Percentiles rank a stretch among this genome's conserved stretches.
These are phyloP conservation scores for Tipula vernalis DNA, from an alignment of 2,888 invertebrate genomes.

Conservation along the genomic window DNA sequence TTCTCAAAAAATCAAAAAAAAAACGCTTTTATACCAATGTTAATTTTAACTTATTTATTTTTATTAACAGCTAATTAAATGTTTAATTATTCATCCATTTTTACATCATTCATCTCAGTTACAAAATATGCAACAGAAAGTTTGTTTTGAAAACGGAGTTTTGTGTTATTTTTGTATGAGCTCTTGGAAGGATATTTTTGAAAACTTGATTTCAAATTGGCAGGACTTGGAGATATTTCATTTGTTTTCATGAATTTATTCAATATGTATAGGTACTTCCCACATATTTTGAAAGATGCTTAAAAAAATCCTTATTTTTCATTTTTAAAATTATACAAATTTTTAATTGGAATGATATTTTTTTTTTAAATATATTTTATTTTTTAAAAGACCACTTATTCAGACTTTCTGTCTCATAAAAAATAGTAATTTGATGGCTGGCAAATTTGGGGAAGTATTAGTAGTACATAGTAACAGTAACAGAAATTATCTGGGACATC, in stretches of 20 bases:
- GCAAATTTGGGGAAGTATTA: not conserved
- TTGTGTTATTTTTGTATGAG: not conserved
- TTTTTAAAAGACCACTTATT: constrained; percentile 5
- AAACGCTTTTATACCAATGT: not conserved
- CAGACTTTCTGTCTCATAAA: constrained; percentile 10
- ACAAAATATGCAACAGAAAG: constrained; percentile 4
- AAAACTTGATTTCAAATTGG: not conserved
- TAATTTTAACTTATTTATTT: not conserved
- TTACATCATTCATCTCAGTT: not conserved
- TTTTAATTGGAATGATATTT: constrained; percentile 7
- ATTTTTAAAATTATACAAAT: not conserved
- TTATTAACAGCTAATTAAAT: not conserved
- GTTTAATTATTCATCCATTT: not conserved
- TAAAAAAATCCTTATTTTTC: not conserved
- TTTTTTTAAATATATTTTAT: not conserved
- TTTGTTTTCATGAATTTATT: not conserved
- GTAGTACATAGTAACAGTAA: not conserved
- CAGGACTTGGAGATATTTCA: not conserved
- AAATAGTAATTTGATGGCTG: not conserved
- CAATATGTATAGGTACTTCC: not conserved
- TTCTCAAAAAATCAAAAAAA: not conserved
- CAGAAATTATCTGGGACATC: not conserved
- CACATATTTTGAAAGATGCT: not conserved
- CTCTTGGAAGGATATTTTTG: not conserved
- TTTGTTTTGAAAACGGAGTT: not conserved